Conservation (phyloP, 2,797 vertebrate genomes). For the Syndactyla subalaris region DNA sequence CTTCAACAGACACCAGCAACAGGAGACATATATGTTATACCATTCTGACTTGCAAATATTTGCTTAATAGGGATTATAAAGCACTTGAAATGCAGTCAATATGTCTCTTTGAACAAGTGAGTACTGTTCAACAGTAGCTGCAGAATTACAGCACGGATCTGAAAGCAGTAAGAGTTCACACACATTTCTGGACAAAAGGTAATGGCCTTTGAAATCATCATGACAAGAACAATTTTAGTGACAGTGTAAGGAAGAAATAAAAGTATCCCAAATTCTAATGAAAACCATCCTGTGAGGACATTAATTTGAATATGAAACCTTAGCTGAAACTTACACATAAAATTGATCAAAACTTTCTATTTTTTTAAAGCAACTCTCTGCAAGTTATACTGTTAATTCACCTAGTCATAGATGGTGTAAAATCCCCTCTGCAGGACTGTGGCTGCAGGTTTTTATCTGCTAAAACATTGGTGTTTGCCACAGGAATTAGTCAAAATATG, state of each 20-base stretch:
- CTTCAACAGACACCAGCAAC: background rate
- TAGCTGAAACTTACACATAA: background rate
- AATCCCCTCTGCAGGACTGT: background rate
- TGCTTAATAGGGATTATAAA: background rate
- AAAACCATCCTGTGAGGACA: background rate
- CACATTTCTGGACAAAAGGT: fast-evolving
- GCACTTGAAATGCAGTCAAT: background rate
- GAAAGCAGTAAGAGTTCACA: background rate
- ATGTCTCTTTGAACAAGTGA: background rate
- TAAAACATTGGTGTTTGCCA: background rate
- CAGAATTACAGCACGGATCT: background rate
- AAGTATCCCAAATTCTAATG: background rate
- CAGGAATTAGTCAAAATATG: background rate
- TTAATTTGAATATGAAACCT: background rate
- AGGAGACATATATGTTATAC: background rate
- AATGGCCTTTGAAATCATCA: background rate
- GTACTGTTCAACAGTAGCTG: background rate
- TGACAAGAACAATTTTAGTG: background rate
- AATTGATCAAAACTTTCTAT: background rate
- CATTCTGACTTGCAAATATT: background rate
- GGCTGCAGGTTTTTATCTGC: background rate
- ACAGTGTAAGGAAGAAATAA: background rate
- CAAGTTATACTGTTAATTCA: background rate
- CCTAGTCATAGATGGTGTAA: background rate
- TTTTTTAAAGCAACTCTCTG: background rate